Evolutionary conservation across 2,113 vertebrate species (phyloP).

Genomic region (Leuciscus idus): DNA sequence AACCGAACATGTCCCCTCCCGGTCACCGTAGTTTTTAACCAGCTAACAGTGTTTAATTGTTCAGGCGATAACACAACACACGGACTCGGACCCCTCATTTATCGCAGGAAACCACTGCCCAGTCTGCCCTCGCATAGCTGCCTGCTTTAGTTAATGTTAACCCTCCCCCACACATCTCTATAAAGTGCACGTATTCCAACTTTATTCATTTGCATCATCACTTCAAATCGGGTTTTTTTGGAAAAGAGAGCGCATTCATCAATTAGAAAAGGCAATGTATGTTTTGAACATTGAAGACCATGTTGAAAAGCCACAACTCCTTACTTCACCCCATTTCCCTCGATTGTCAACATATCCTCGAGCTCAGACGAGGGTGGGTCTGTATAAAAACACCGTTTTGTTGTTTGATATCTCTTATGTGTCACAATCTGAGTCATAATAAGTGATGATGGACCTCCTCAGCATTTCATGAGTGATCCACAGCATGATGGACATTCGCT

Average conservation of each 20-base stretch:
- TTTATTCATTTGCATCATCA: slow-evolving; percentile 10
- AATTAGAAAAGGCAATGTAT: not conserved
- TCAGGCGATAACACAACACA: not conserved
- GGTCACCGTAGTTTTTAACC: no score
- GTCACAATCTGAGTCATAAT: not conserved
- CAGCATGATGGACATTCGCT: not conserved
- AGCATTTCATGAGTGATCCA: not conserved
- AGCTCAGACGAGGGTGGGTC: slow-evolving; percentile 42
- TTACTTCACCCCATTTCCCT: slow-evolving; percentile 58
- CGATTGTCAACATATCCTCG: not conserved
- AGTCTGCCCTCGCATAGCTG: slow-evolving; percentile 23
- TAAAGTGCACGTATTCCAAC: not conserved
- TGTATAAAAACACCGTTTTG: slow-evolving; percentile 16
- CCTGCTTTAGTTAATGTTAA: not conserved
- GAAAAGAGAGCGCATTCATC: not conserved
- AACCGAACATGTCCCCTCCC: no score
- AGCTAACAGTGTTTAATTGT: not conserved
- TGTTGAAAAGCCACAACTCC: not conserved
- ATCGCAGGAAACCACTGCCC: slow-evolving; percentile 44
- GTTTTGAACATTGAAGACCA: not conserved
- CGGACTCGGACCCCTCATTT: slow-evolving; percentile 1
- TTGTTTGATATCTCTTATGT: not conserved
- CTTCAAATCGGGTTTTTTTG: not conserved
- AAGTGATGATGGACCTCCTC: not conserved
- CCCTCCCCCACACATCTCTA: slow-evolving; percentile 18